phyloP scores from a whole-genome alignment of 2,797 vertebrate species.

The Sebastes cheni region DNA sequence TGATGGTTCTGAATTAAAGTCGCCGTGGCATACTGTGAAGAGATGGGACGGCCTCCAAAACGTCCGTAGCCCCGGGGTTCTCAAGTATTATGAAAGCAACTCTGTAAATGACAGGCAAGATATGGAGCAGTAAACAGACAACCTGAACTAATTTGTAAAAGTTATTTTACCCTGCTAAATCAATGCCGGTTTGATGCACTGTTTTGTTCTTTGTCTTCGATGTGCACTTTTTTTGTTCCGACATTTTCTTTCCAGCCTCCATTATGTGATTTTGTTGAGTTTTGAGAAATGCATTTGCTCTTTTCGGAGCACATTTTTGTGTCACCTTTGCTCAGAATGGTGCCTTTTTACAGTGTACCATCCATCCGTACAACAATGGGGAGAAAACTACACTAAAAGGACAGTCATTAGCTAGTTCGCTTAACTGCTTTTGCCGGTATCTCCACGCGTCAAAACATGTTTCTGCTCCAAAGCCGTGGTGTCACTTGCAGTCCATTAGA shows the following conservation, averaged over 20 bases:
- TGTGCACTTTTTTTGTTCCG: background rate
- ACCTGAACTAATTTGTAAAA: background rate
- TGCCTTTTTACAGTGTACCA: background rate
- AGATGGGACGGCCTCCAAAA: no score
- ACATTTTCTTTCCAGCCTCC: background rate
- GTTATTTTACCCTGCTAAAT: background rate
- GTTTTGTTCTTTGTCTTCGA: background rate
- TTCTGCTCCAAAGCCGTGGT: slow-evolving; percentile 31
- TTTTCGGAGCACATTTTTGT: background rate
- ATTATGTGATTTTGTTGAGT: background rate
- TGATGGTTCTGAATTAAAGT: no score
- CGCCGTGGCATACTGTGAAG: no score
- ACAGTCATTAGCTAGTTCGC: slow-evolving; percentile 7
- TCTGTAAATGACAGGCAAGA: background rate
- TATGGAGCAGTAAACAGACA: background rate
- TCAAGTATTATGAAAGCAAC: no score
- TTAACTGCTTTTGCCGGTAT: slow-evolving; percentile 15
- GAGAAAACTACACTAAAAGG: background rate
- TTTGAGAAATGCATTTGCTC: background rate
- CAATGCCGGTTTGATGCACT: background rate
- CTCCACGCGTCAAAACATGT: background rate
- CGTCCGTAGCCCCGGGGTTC: no score
- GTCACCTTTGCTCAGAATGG: background rate
- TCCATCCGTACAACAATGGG: background rate
- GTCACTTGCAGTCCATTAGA: slow-evolving; percentile 46